Conservation (phyloP, 2,113 vertebrate species). For the Prietella phreatophila region DNA sequence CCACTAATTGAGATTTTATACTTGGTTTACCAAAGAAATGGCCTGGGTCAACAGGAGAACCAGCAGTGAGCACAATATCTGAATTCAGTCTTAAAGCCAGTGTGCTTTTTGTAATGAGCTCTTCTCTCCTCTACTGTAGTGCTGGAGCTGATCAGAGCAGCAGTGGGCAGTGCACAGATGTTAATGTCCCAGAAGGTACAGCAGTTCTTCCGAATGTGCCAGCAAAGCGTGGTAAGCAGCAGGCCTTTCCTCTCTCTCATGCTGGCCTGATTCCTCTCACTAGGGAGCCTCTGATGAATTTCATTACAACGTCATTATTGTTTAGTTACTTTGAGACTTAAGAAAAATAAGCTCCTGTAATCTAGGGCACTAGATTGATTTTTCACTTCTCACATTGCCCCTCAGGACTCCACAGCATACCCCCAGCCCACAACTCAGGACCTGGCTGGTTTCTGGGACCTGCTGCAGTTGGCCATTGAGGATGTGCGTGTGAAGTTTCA, state of each 20-base stretch:
- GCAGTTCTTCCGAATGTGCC: slow-evolving; percentile 97
- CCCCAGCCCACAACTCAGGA: slow-evolving; percentile 96
- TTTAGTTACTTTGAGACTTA: not conserved
- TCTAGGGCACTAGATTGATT: not conserved
- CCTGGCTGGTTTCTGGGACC: slow-evolving; percentile 95
- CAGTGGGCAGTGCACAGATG: slow-evolving; percentile 93
- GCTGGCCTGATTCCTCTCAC: not conserved
- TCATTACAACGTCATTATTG: slow-evolving; percentile 29
- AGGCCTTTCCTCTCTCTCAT: slow-evolving; percentile 9
- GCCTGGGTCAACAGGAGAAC: not conserved
- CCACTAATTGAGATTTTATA: not conserved
- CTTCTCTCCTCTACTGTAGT: slow-evolving; percentile 66
- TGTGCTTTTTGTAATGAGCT: slow-evolving; percentile 8
- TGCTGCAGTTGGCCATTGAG: slow-evolving; percentile 96
- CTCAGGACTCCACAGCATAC: slow-evolving; percentile 89
- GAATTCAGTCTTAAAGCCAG: not conserved
- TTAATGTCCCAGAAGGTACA: slow-evolving; percentile 98
- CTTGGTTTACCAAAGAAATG: not conserved
- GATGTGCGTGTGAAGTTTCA: slow-evolving; percentile 94
- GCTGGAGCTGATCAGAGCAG: slow-evolving; percentile 92
- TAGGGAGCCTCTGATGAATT: slow-evolving; percentile 62
- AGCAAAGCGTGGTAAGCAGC: slow-evolving; percentile 92
- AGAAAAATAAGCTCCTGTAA: not conserved
- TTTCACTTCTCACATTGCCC: not conserved
- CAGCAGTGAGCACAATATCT: not conserved